Conservation (phyloP, 1,140 invertebrate species). For the Thalassaphorura encarpata region DNA sequence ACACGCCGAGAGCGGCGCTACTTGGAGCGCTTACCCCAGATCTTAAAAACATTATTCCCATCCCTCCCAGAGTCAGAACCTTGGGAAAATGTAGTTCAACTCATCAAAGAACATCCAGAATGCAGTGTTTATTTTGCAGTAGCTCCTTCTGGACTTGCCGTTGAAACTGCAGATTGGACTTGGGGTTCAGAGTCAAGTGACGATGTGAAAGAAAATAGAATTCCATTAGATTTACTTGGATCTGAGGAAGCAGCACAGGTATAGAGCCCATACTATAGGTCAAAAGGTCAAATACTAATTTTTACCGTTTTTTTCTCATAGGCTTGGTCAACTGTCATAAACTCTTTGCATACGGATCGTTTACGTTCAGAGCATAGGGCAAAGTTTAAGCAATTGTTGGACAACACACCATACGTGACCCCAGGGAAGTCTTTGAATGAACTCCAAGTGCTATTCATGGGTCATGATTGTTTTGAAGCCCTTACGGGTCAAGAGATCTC, state of each 20-base stretch:
- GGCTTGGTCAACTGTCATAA: slow-evolving; percentile 30
- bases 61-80: slow-evolving; percentile 25
- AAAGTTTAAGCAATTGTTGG: slow-evolving; percentile 85
- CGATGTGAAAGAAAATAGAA: slow-evolving; percentile 30
- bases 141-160: slow-evolving; percentile 37
- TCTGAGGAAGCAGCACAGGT: slow-evolving; percentile 30
- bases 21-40: slow-evolving; percentile 65
- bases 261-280: background rate
- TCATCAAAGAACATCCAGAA: slow-evolving; percentile 43
- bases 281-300: background rate
- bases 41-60: slow-evolving; percentile 71
- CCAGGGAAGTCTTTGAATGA: slow-evolving; percentile 78
- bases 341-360: slow-evolving; percentile 34
- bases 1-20: slow-evolving; percentile 68
- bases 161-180: slow-evolving; percentile 32
- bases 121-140: slow-evolving; percentile 46
- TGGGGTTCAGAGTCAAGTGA: slow-evolving; percentile 29
- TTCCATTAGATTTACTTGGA: slow-evolving; percentile 26
- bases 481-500: slow-evolving; percentile 81
- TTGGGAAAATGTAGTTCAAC: slow-evolving; percentile 42
- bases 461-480: slow-evolving; percentile 81
- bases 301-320: slow-evolving; percentile 1
- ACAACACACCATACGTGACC: slow-evolving; percentile 83
- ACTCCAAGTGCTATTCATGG: slow-evolving; percentile 87
- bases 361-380: slow-evolving; percentile 42